phyloP scores from a whole-genome alignment of 2,797 vertebrate species.

The Acanthurus leucopareius region DNA sequence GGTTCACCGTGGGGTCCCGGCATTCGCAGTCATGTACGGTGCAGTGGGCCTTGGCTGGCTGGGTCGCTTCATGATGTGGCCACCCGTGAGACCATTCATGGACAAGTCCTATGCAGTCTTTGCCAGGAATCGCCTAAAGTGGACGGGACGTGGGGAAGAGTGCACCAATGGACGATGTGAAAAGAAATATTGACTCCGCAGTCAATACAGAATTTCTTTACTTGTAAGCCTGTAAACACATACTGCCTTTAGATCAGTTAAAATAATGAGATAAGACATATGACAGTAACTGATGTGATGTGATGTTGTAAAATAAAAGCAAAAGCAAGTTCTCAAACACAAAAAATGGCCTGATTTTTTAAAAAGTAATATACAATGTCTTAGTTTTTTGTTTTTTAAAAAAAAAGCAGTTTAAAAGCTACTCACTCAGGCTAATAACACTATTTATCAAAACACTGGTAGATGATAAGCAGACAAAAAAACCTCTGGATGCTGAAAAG shows the following conservation, averaged over 20 bases:
- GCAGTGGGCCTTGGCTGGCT: constrained; percentile 77
- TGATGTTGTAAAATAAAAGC: neutral
- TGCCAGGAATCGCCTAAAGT: constrained; percentile 80
- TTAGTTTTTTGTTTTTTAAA: no score
- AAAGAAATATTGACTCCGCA: neutral
- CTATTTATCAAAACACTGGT: constrained; percentile 4
- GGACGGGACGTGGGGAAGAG: constrained; percentile 76
- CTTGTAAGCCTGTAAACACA: neutral
- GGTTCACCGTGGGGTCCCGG: constrained; percentile 79
- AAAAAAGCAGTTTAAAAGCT: neutral
- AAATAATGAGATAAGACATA: neutral
- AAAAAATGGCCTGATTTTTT: neutral
- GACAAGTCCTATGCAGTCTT: constrained; percentile 75
- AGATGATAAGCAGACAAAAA: constrained; percentile 10
- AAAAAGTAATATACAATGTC: neutral
- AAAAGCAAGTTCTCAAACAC: neutral
- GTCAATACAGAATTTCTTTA: neutral
- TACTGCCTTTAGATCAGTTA: neutral
- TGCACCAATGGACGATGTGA: constrained; percentile 69
- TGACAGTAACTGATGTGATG: neutral
- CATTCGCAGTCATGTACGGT: constrained; percentile 80
- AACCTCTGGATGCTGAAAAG: neutral
- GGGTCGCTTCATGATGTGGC: constrained; percentile 74
- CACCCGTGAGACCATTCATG: constrained; percentile 76
- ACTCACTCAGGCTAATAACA: neutral